Conservation (phyloP, 2,888 invertebrate species). For the Coronaproctus castanopsis region DNA sequence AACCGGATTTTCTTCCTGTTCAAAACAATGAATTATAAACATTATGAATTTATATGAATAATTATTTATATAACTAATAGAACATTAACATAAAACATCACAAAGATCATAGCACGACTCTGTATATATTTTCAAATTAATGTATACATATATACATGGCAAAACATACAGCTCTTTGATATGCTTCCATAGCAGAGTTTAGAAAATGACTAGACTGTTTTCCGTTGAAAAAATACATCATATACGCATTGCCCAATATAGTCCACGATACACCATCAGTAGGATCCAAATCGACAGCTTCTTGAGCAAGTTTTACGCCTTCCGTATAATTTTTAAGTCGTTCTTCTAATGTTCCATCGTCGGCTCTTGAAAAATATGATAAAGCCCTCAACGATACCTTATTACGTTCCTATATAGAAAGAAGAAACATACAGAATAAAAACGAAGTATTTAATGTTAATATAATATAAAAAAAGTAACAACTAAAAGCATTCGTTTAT, state of each 20-base stretch:
- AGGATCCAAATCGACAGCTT: slow-evolving; percentile 56
- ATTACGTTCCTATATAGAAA: slow-evolving; percentile 38
- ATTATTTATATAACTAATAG: too few species aligned
- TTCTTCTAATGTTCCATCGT: slow-evolving; percentile 26
- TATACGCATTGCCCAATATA: slow-evolving; percentile 63
- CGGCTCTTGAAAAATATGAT: slow-evolving; percentile 59
- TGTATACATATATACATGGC: not conserved
- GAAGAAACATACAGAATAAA: not conserved
- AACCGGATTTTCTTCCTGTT: slow-evolving; percentile 44
- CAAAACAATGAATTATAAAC: too few species aligned
- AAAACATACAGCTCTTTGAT: slow-evolving; percentile 48
- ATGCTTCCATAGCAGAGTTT: slow-evolving; percentile 56
- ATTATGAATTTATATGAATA: too few species aligned
- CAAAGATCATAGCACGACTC: not conserved
- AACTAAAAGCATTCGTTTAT: too few species aligned
- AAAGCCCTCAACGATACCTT: slow-evolving; percentile 55
- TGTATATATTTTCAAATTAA: not conserved
- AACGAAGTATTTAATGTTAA: too few species aligned
- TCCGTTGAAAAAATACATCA: slow-evolving; percentile 55
- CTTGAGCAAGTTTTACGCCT: slow-evolving; percentile 57
- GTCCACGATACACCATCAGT: slow-evolving; percentile 66
- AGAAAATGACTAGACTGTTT: slow-evolving; percentile 49
- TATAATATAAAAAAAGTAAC: too few species aligned
- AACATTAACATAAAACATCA: slow-evolving; percentile 15
- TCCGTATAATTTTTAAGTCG: slow-evolving; percentile 29